Percentiles rank a stretch among this genome's conserved stretches.
Conservation (phyloP, 2,113 vertebrate species). For the Aythya baeri region DNA sequence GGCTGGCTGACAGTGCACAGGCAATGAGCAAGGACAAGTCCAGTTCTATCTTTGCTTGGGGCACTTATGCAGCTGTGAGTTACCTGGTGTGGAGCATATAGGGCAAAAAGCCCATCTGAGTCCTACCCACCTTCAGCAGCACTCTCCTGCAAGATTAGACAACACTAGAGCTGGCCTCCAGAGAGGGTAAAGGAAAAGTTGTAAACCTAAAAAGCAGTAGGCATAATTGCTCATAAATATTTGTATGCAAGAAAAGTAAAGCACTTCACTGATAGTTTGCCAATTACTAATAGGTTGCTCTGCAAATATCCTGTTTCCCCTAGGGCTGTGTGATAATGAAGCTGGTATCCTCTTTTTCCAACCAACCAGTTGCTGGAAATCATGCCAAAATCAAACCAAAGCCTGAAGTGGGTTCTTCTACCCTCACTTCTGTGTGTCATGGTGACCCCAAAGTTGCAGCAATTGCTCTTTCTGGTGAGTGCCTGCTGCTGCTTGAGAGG, state of each 20-base stretch:
- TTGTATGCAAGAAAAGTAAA: neutral
- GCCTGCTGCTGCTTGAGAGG: neutral
- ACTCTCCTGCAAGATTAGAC: neutral
- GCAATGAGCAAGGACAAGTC: neutral
- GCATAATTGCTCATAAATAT: neutral
- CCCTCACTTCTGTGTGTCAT: neutral
- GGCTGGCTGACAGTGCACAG: neutral
- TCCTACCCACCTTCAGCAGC: neutral
- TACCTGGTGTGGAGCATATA: accelerated
- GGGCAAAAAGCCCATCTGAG: neutral
- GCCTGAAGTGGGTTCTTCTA: neutral
- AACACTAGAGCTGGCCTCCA: neutral
- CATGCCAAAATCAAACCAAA: neutral
- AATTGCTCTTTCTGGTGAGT: neutral
- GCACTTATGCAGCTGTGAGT: neutral
- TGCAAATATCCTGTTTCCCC: neutral
- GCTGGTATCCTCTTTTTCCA: neutral
- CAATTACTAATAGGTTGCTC: neutral
- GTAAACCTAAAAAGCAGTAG: constrained; percentile 7
- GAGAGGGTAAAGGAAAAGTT: neutral
- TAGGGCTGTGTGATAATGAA: neutral
- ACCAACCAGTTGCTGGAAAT: neutral
- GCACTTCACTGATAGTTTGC: neutral
- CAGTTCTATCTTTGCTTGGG: neutral
- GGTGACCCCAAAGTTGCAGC: neutral